Conservation (phyloP, 2,888 invertebrate genomes). For the Xanthostigma xanthostigma region DNA sequence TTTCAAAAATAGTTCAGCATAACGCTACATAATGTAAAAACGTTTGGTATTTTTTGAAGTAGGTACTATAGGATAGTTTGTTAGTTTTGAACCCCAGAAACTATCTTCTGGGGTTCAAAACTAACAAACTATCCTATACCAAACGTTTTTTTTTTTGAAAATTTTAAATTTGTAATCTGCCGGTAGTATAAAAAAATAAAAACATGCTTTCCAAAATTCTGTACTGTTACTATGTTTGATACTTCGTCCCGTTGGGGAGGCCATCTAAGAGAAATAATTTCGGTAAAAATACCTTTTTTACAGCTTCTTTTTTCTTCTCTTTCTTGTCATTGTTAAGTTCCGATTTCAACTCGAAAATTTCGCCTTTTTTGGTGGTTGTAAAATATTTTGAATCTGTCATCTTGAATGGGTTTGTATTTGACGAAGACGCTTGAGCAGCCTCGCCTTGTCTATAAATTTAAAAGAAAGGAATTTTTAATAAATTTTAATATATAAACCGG, state of each 20-base stretch:
- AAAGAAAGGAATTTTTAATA: background rate
- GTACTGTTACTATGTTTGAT: background rate
- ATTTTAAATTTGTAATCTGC: too few species aligned
- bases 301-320: slow-evolving; percentile 98
- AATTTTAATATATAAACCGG: too few species aligned
- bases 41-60: too few species aligned
- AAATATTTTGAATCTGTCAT: slow-evolving; percentile 99
- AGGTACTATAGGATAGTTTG: too few species aligned
- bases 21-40: too few species aligned
- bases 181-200: too few species aligned
- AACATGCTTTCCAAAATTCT: too few species aligned
- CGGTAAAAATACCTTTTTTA: slow-evolving; percentile 74
- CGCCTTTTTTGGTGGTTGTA: slow-evolving; percentile 98
- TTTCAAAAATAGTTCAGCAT: too few species aligned
- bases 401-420: slow-evolving; percentile 1
- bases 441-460: background rate
- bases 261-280: background rate
- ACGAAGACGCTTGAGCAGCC: background rate
- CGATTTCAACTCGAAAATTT: slow-evolving; percentile 97
- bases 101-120: too few species aligned
- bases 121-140: too few species aligned
- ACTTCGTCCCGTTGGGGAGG: background rate
- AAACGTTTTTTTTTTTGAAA: too few species aligned
- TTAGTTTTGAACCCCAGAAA: too few species aligned
- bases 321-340: slow-evolving; percentile 99